Base-by-base conservation (phyloP, 2,797 vertebrate species). In the Myotis pilosus region DNA sequence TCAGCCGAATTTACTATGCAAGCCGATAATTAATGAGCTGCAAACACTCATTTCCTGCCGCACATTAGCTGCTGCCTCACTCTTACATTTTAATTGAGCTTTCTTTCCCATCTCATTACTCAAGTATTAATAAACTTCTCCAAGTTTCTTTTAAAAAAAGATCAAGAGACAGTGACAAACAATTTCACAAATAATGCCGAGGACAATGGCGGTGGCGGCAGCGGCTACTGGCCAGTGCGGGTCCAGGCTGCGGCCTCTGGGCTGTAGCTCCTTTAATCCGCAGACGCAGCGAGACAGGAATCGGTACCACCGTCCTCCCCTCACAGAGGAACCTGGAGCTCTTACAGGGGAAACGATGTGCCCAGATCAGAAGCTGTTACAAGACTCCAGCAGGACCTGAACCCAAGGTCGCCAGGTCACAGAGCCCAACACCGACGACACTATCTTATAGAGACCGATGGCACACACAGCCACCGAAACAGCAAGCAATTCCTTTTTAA, bases 31-130 rank as follows among this genome's bases (percentile, higher is more conserved):
- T 96, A 97, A 98, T 96, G 97, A 97, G 95, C 79, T 90, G 91
- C 78, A 91, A 86, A 83, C 3, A 97, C 64, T 89, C 92, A 90
- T 92, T 96, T 96, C 92, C 84, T 95, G 81, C 83, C 80, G 83
- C 0, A 57, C 82, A 87, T 94, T 95, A 97, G 95, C 87, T 91
- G 94, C 66, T 94, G 85, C 83, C 83, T 92, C 6, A 47, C 96
- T 95, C 91, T 96, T 96, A 96, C 87, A 96, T 92, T 94, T 96
- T 97, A 97, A 97, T 95, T 97, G 96, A 89, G 78, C 71, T 97
- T 97, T 92, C 90, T 92, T 96, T 96, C 90, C 88, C 25, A 86
- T 76, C 82, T 92, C 72, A 68, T 95, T 93, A 95, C 74, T 92
- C 84, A 92, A 92, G 75, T 72, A 93, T 62, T 93, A 62, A 86